Evolutionary conservation across 2,888 invertebrate species (phyloP).

Genomic region (Alloscopus bannaensis): DNA sequence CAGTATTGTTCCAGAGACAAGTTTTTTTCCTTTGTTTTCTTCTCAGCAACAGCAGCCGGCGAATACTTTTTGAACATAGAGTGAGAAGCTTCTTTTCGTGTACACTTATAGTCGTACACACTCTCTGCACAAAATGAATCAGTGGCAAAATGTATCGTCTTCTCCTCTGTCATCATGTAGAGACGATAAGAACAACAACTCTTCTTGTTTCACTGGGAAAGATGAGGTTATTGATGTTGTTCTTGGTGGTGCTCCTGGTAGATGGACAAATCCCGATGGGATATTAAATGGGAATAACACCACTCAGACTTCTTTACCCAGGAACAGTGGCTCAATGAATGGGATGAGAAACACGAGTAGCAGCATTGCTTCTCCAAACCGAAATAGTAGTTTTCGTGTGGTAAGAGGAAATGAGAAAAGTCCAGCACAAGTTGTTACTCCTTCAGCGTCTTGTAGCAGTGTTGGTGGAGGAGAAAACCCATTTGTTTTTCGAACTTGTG

Average conservation of each 20-base stretch:
- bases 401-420: constrained; percentile 68
- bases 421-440: constrained; percentile 58
- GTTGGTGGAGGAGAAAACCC: constrained; percentile 40
- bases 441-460: constrained; percentile 10
- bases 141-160: constrained; percentile 62
- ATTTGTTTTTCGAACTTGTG: constrained; percentile 63
- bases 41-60: constrained; percentile 27
- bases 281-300: constrained; percentile 59
- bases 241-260: constrained; percentile 32
- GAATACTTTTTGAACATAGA: constrained; percentile 18
- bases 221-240: constrained; percentile 60
- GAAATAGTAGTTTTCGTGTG: constrained; percentile 34
- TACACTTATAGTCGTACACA: neutral
- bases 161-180: constrained; percentile 40
- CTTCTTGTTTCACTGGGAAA: constrained; percentile 43
- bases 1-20: constrained; percentile 42
- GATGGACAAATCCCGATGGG: constrained; percentile 66
- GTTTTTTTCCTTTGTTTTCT: constrained; percentile 24
- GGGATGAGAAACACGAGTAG: constrained; percentile 50
- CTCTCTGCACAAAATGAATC: constrained; percentile 69
- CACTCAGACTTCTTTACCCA: neutral
- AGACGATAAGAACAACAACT: constrained; percentile 64
- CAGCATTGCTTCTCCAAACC: constrained; percentile 25
- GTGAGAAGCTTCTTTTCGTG: constrained; percentile 9
- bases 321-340: constrained; percentile 50